These are phyloP conservation scores for Salpingus planirostris DNA, from an alignment of 2,888 invertebrate genomes.

Conservation along the genomic window DNA sequence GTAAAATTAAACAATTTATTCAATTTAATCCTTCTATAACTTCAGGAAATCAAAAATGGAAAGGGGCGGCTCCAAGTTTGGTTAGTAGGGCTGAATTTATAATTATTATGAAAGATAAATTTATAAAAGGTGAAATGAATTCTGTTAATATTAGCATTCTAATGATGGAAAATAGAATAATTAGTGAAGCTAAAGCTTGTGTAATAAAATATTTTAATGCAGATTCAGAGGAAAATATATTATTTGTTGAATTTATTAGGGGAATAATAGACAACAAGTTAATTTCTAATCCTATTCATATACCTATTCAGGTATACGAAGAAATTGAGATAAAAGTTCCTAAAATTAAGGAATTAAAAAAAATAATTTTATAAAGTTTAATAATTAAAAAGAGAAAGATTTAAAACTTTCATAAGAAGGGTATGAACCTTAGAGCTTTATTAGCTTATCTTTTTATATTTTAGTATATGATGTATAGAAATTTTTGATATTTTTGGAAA, in stretches of 20 bases:
- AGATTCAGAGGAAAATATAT: constrained; percentile 46
- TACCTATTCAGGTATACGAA: constrained; percentile 40
- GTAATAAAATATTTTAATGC: constrained; percentile 53
- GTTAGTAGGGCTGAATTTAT: constrained; percentile 35
- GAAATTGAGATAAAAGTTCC: constrained; percentile 45
- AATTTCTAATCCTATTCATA: constrained; percentile 57
- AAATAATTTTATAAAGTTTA: constrained; percentile 45
- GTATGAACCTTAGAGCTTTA: constrained; percentile 44
- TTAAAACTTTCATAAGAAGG: constrained; percentile 41
- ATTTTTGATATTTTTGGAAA: constrained; percentile 52
- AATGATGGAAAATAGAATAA: constrained; percentile 45
- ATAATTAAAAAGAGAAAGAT: constrained; percentile 48
- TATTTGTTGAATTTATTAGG: constrained; percentile 45
- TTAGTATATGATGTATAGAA: constrained; percentile 55
- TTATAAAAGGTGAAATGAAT: constrained; percentile 24
- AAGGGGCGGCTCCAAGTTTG: constrained; percentile 51
- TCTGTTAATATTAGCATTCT: constrained; percentile 36
- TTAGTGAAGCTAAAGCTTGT: constrained; percentile 50
- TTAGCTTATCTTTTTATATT: constrained; percentile 53
- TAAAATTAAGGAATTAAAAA: constrained; percentile 44
- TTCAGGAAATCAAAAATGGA: constrained; percentile 53
- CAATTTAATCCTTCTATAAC: constrained; percentile 51
- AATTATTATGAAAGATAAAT: constrained; percentile 15
- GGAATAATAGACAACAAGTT: constrained; percentile 54
- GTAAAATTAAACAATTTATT: constrained; percentile 48